Conservation (phyloP, 2,797 vertebrate species). For the Momotus momota region DNA sequence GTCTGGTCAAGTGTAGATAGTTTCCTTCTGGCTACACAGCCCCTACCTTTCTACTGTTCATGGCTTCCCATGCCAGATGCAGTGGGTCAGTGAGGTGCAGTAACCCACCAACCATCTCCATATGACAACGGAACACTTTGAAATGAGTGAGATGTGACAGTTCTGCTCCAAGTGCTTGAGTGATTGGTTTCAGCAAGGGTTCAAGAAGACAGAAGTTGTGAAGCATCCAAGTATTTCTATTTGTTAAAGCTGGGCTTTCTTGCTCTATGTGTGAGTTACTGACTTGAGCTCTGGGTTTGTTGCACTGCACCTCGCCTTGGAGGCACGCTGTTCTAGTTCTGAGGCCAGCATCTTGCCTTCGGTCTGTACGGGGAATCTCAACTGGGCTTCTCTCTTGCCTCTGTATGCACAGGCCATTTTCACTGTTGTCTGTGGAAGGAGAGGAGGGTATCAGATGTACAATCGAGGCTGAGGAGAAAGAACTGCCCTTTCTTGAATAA, state of each 20-base stretch:
- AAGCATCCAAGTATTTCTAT: not conserved
- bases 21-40: not conserved
- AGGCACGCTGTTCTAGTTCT: not conserved
- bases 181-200: not conserved
- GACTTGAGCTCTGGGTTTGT: not conserved
- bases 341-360: rapidly evolving
- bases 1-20: not conserved
- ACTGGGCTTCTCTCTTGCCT: not conserved
- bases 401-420: rapidly evolving
- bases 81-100: rapidly evolving
- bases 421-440: not conserved
- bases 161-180: not conserved
- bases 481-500: not conserved
- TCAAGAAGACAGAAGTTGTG: not conserved
- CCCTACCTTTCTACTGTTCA: rapidly evolving
- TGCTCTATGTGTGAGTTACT: not conserved
- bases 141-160: not conserved
- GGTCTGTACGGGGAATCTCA: rapidly evolving
- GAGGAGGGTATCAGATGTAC: rapidly evolving
- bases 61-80: not conserved
- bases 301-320: not conserved
- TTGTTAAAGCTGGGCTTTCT: not conserved
- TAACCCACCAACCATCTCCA: not conserved
- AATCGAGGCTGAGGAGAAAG: not conserved
- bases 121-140: not conserved